Evolutionary conservation across 2,797 vertebrate species (phyloP).

Genomic region (Bradypodion ventrale): DNA sequence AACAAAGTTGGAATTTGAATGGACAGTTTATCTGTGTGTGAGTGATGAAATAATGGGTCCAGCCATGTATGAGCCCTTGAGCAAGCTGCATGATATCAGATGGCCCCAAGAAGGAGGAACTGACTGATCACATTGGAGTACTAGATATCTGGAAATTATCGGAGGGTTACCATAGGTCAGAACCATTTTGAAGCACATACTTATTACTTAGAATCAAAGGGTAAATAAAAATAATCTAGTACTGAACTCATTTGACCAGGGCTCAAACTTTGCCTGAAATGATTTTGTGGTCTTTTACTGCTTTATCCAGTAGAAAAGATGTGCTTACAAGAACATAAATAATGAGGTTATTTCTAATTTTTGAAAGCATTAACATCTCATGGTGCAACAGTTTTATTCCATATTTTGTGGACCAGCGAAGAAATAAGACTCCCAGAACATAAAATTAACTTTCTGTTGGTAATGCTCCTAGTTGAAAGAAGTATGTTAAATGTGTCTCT

Average conservation of each 20-base stretch:
- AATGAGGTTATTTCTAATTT: not conserved
- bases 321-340: not conserved
- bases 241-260: not conserved
- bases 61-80: too few relatives aligned
- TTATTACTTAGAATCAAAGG: too few relatives aligned
- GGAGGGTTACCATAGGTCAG: too few relatives aligned
- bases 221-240: too few relatives aligned
- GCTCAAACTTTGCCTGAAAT: not conserved
- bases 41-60: too few relatives aligned
- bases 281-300: not conserved
- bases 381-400: rapidly evolving
- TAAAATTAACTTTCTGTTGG: rapidly evolving
- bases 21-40: not conserved
- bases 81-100: too few relatives aligned
- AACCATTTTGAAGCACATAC: too few relatives aligned
- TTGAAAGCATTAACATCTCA: rapidly evolving
- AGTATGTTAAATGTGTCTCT: not conserved
- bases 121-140: too few relatives aligned
- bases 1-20: not conserved
- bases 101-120: too few relatives aligned
- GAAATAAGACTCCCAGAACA: not conserved
- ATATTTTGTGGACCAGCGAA: rapidly evolving
- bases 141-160: too few relatives aligned
- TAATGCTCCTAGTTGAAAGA: rapidly evolving
- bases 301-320: not conserved